Base-by-base conservation (phyloP, 2,797 vertebrate genomes). In the Falco biarmicus region DNA sequence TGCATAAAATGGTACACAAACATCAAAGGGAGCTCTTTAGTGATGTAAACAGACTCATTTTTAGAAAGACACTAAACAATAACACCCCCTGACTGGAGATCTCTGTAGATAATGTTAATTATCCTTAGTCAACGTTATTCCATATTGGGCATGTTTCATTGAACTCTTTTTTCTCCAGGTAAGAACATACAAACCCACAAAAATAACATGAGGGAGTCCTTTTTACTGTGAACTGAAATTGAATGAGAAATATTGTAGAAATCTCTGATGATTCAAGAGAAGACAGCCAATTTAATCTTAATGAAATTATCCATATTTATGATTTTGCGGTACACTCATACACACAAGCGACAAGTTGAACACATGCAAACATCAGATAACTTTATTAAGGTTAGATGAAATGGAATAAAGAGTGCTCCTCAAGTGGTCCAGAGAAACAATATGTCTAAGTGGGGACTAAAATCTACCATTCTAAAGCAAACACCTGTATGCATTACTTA, bases 261-360 rank as follows among this genome's bases (percentile, higher is more conserved):
- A 70, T 41, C 50, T 60, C 25, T 3, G 2, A 16, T 0, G 0
- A 45, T 15, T 53, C 31, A 22, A 5, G 11, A 69, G 13, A 45
- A 50, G 2, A 12, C 3, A 47, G 39, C 7, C 21, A 54, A 5
- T n/a, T 83, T 57, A 4, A 69, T n/a, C 47, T 59, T 18, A 54
- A 17, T 14, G 3, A 39, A 80, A 24, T 15, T 10, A 32, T 10
- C 6, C 1, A 7, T 11, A 19, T 26, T 47, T 45, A 37, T 5
- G 15, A 53, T 37, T 43, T 32, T 57, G 8, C 51, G 53, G 19
- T 26, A 53, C 26, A 18, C 9, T 54, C 13, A 51, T 5, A 57
- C 13, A 50, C 12, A 56, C 9, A 64, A 71, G 3, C 16, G n/a
- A 17, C 45, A 56, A 20, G 13, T 0, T 5, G 9, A 29, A 34